These are phyloP conservation scores for Holothuria leucospilota DNA, from an alignment of 53 echinoderm and acorn worm species.

Conservation along the genomic window DNA sequence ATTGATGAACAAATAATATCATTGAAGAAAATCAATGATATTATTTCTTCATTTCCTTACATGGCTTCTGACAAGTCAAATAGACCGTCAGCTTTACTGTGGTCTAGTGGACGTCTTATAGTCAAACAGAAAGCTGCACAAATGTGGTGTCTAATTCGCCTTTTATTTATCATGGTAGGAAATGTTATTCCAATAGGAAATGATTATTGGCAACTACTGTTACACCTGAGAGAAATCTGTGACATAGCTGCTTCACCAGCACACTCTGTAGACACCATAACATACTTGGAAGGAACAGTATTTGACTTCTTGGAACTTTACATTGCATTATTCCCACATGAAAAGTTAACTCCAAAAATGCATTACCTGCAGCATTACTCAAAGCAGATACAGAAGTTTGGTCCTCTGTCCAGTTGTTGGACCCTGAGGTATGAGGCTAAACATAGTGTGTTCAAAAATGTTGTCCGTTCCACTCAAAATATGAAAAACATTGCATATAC, in stretches of 20 bases:
- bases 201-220: constrained; percentile 8
- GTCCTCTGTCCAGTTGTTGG: constrained; percentile 50
- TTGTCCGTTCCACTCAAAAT: no score
- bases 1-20: constrained; percentile 8
- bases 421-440: constrained; percentile 50
- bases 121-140: constrained; percentile 51
- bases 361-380: no score
- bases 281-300: constrained; percentile 12
- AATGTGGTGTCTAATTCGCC: constrained; percentile 47
- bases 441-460: constrained; percentile 41
- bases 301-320: constrained; percentile 14
- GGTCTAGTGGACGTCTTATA: neutral
- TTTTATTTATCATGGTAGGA: constrained; percentile 54
- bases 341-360: constrained; percentile 48
- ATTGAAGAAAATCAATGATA: constrained; percentile 34
- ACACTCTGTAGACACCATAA: neutral
- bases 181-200: neutral
- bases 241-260: constrained; percentile 17
- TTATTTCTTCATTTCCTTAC: constrained; percentile 29
- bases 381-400: constrained; percentile 19
- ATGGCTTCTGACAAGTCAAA: constrained; percentile 29
- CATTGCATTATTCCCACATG: neutral
- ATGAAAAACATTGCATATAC: no score
- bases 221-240: no score
- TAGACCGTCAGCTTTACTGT: constrained; percentile 16